These are phyloP conservation scores for Laothoe populi DNA, from an alignment of 2,888 invertebrate genomes.

Conservation along the genomic window DNA sequence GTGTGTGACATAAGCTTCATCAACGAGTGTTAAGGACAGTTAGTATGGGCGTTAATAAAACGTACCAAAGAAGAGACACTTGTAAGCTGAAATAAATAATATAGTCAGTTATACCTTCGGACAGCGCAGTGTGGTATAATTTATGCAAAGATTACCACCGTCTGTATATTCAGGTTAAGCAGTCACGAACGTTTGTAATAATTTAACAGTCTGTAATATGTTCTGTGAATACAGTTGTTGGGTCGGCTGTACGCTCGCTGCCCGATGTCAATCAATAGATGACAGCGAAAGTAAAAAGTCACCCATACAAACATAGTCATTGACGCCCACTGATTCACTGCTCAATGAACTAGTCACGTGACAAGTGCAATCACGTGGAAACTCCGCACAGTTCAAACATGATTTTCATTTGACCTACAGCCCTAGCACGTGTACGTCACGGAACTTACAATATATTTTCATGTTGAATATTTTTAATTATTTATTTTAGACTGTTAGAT, in stretches of 20 bases:
- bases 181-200: conserved; percentile 8
- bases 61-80: neutral
- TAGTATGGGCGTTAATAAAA: conserved; percentile 3
- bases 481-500: neutral
- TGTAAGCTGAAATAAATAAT: neutral
- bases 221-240: neutral
- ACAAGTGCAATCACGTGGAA: conserved; percentile 16
- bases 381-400: conserved; percentile 15
- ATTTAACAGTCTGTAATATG: neutral
- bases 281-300: neutral
- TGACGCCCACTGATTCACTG: conserved; percentile 11
- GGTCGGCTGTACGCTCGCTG: neutral
- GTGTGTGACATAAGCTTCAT: conserved; percentile 13
- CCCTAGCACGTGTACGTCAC: conserved; percentile 1
- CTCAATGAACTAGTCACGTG: conserved; percentile 17
- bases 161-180: conserved; percentile 9
- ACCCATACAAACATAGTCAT: neutral
- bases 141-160: conserved; percentile 4
- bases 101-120: neutral
- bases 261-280: neutral
- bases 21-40: conserved; percentile 21
- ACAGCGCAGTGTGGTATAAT: neutral
- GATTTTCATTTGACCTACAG: conserved; percentile 18
- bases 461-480: neutral
- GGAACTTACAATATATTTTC: neutral